Evolutionary conservation across 2,888 invertebrate species (phyloP).

Genomic region (Megaustenia siamemsis): DNA sequence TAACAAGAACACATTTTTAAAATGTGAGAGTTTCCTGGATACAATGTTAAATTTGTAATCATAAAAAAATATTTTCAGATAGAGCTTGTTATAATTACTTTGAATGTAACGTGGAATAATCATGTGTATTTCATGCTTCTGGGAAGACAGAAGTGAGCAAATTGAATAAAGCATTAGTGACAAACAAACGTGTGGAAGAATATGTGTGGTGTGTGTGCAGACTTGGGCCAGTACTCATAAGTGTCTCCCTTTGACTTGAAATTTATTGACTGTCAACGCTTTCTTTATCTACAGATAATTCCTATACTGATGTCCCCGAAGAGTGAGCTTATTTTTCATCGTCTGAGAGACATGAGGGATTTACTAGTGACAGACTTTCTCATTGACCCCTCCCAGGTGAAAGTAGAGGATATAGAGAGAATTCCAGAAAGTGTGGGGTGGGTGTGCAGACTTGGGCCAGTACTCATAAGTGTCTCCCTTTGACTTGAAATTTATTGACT

Average conservation of each 20-base stretch:
- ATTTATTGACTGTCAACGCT: not conserved
- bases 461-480: not conserved
- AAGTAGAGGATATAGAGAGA: not conserved
- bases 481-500: not conserved
- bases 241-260: not conserved
- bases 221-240: not conserved
- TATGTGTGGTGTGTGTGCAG: no score
- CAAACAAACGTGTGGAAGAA: not conserved
- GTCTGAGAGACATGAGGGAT: not conserved
- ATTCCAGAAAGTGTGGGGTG: not conserved
- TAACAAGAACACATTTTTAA: no score
- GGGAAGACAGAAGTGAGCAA: no score
- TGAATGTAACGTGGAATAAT: no score
- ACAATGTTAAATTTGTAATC: no score
- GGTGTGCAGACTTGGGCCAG: not conserved
- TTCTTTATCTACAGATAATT: not conserved
- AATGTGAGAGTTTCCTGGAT: no score
- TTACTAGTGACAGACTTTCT: not conserved
- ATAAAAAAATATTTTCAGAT: no score
- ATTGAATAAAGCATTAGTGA: not conserved
- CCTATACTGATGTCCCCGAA: not conserved
- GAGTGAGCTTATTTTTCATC: not conserved
- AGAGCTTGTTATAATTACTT: no score
- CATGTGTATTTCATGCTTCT: not conserved
- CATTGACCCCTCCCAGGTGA: conserved; percentile 17